These are phyloP conservation scores for Notothenia coriiceps DNA, from an alignment of 2,113 vertebrate species.

Conservation along the genomic window DNA sequence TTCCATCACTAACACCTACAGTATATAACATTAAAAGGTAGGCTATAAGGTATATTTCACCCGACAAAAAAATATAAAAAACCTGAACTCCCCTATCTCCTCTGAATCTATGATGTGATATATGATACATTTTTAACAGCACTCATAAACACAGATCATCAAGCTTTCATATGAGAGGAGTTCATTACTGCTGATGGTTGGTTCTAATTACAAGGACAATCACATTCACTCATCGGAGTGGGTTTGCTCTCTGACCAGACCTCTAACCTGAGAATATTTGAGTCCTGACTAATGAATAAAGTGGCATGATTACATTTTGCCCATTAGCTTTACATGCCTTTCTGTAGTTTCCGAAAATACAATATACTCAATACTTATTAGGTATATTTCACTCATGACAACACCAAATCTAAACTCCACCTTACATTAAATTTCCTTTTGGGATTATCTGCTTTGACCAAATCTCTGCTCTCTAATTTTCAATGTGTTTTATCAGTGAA, in stretches of 20 bases:
- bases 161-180: neutral
- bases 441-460: neutral
- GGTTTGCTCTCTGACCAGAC: neutral
- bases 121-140: too few species aligned
- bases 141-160: neutral
- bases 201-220: neutral
- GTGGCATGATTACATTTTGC: neutral
- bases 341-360: neutral
- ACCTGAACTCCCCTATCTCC: too few species aligned
- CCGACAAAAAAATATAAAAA: too few species aligned
- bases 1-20: too few species aligned
- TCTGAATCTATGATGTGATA: too few species aligned
- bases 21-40: too few species aligned
- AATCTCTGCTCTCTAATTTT: too few species aligned
- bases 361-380: neutral
- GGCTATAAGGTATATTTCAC: too few species aligned
- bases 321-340: neutral
- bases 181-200: slow-evolving; percentile 3
- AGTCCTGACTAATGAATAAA: neutral
- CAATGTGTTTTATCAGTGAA: too few species aligned
- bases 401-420: too few species aligned
- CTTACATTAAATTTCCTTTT: too few species aligned
- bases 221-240: slow-evolving; percentile 7
- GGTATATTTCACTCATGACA: neutral
- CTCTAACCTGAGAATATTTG: neutral